Conservation (phyloP, 2,888 invertebrate species). For the Ochropacha duplaris region DNA sequence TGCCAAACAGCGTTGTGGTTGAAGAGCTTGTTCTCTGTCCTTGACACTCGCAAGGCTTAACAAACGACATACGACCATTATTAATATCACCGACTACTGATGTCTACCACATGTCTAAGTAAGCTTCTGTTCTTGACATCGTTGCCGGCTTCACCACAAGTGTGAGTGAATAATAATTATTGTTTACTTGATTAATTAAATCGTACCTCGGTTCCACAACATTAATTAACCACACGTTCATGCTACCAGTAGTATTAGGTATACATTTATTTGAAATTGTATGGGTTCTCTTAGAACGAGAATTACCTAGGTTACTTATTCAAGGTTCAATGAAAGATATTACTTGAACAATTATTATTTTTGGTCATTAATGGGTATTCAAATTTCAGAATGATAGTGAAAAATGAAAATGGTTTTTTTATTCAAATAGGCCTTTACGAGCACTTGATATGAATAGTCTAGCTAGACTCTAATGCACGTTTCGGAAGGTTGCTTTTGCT, state of each 20-base stretch:
- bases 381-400: no score
- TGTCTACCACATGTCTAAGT: conserved; percentile 16
- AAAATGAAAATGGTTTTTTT: no score
- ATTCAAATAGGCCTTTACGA: no score
- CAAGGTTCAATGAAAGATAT: neutral
- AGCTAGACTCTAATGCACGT: no score
- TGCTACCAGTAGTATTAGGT: neutral
- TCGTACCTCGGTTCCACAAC: neutral
- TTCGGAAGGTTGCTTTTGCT: no score
- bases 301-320: neutral
- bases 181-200: neutral
- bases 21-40: conserved; percentile 25
- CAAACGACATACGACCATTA: conserved; percentile 14
- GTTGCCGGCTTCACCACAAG: neutral
- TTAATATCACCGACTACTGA: conserved; percentile 23
- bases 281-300: conserved; percentile 12
- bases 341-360: neutral
- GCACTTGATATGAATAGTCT: no score
- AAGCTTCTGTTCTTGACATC: conserved; percentile 2
- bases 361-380: neutral
- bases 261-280: conserved; percentile 9
- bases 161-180: neutral
- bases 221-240: conserved; percentile 2
- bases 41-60: conserved; percentile 37
- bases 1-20: conserved; percentile 12